phyloP scores from a whole-genome alignment of 2,797 vertebrate genomes.

The Poliocrania exsul region DNA sequence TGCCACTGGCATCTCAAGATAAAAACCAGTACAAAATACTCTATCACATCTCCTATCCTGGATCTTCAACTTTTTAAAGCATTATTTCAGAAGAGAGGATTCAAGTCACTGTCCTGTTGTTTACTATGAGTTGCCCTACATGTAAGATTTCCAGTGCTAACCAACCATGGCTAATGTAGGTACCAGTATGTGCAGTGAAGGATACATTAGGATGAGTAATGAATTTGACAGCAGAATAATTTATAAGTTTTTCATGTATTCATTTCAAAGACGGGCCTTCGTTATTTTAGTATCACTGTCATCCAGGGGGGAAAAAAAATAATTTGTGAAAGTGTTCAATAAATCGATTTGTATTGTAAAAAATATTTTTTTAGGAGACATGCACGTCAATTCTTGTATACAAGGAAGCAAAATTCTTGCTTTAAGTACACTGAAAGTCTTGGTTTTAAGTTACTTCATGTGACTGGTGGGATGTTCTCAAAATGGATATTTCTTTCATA shows the following conservation, averaged over 20 bases:
- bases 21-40: neutral
- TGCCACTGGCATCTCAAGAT: neutral
- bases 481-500: neutral
- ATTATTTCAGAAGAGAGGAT: neutral
- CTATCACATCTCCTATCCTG: neutral
- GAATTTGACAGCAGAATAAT: neutral
- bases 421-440: neutral
- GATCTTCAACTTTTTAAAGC: neutral
- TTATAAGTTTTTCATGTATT: neutral
- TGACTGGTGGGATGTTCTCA: neutral
- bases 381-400: neutral
- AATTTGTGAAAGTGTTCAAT: neutral
- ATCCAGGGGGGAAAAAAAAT: neutral
- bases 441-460: neutral
- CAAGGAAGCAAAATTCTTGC: neutral
- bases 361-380: neutral
- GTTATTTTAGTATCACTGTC: neutral
- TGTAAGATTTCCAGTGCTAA: neutral
- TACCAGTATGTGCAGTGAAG: neutral
- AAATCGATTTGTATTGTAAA: neutral
- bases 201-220: neutral
- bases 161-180: neutral
- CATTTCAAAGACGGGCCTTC: neutral
- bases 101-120: neutral
- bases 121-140: accelerated